phyloP scores from a whole-genome alignment of 2,888 invertebrate genomes.

The Amphiduros pacificus region DNA sequence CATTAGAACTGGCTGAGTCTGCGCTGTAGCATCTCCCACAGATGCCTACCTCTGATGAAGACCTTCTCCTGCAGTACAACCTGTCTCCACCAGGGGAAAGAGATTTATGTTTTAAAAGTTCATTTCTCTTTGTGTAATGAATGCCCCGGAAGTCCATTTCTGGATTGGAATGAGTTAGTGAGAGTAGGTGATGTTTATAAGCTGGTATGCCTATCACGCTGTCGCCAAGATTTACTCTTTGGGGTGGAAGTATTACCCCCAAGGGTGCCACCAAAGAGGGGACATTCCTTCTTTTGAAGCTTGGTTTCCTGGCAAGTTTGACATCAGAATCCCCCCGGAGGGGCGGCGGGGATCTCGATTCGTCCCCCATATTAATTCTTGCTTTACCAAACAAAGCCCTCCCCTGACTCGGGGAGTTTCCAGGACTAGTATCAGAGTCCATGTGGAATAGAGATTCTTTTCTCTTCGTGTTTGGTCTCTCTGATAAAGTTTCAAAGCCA shows the following conservation, averaged over 20 bases:
- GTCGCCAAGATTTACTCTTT: too few species aligned
- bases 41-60: too few species aligned
- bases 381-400: too few species aligned
- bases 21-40: background rate
- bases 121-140: too few species aligned
- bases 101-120: too few species aligned
- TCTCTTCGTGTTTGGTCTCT: conserved; percentile 44
- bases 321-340: background rate
- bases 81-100: too few species aligned
- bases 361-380: background rate
- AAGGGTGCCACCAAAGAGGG: conserved; percentile 13
- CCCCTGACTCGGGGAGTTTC: background rate
- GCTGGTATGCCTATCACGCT: too few species aligned
- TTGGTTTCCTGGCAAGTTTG: background rate
- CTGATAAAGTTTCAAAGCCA: conserved; percentile 44
- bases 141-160: too few species aligned
- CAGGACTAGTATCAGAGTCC: background rate
- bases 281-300: background rate
- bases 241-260: conserved; percentile 5
- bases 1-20: too few species aligned
- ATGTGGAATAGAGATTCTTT: conserved; percentile 46
- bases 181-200: too few species aligned
- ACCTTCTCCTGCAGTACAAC: too few species aligned
- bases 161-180: too few species aligned
- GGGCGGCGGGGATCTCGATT: background rate